These are phyloP conservation scores for Aspidiotus destructor DNA, from an alignment of 2,888 invertebrate species.

Conservation along the genomic window DNA sequence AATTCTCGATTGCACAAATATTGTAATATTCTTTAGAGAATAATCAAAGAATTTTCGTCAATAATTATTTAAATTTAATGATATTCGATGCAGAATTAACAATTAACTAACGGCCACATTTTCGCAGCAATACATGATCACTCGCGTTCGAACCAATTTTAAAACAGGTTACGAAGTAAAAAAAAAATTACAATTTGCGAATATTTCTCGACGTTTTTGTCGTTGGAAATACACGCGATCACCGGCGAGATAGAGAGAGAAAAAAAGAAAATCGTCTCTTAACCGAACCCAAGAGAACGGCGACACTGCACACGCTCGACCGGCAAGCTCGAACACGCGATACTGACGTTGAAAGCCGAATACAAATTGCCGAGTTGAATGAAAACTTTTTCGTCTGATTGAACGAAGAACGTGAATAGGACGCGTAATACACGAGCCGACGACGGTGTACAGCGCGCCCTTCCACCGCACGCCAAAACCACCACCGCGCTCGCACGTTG, in stretches of 20 bases:
- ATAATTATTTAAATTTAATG: background rate
- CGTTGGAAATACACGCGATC: too few relatives aligned
- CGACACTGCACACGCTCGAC: background rate
- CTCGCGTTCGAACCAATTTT: too few relatives aligned
- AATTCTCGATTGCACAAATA: too few relatives aligned
- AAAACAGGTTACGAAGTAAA: background rate
- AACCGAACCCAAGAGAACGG: background rate
- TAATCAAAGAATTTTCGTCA: too few relatives aligned
- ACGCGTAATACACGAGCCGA: slow-evolving; percentile 23
- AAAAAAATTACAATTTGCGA: background rate
- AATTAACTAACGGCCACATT: slow-evolving; percentile 4
- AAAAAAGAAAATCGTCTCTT: slow-evolving; percentile 10
- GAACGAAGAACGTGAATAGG: slow-evolving; percentile 23
- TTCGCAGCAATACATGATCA: background rate
- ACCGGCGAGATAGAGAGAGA: background rate
- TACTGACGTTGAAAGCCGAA: slow-evolving; percentile 1
- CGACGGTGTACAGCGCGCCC: slow-evolving; percentile 12
- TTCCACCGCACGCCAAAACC: background rate
- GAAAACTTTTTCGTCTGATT: slow-evolving; percentile 25
- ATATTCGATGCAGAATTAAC: background rate
- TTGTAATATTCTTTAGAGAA: too few relatives aligned
- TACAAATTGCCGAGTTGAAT: slow-evolving; percentile 3
- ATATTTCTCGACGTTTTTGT: background rate
- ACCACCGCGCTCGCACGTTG: background rate
- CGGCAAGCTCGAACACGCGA: slow-evolving; percentile 12